Evolutionary conservation across 1,140 invertebrate genomes (phyloP).

Genomic region (Bicyclus anynana): DNA sequence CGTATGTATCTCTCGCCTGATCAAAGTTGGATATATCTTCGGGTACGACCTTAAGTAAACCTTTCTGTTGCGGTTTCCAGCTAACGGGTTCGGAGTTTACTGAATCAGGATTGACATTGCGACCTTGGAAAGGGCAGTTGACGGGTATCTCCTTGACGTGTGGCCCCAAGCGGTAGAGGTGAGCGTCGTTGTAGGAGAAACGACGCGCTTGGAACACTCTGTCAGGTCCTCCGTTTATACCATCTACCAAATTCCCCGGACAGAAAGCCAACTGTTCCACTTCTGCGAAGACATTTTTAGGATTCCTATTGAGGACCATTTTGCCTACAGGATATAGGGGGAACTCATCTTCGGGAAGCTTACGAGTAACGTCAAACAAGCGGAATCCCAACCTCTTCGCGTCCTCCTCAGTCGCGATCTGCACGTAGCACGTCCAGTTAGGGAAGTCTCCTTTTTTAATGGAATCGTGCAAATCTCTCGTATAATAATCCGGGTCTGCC

Average conservation of each 20-base stretch:
- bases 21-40: neutral
- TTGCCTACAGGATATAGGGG: slow-evolving; percentile 90
- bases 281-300: slow-evolving; percentile 90
- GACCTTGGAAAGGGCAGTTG: neutral
- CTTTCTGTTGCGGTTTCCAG: neutral
- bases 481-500: slow-evolving; percentile 84
- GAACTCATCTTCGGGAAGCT: slow-evolving; percentile 88
- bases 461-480: slow-evolving; percentile 84
- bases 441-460: slow-evolving; percentile 83
- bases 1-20: neutral
- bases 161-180: slow-evolving; percentile 89
- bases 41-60: neutral
- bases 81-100: too few relatives aligned
- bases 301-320: slow-evolving; percentile 88
- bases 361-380: slow-evolving; percentile 84
- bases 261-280: slow-evolving; percentile 93
- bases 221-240: slow-evolving; percentile 89
- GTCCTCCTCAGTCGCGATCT: slow-evolving; percentile 71
- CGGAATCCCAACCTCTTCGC: slow-evolving; percentile 70
- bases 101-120: neutral
- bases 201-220: slow-evolving; percentile 92
- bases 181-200: slow-evolving; percentile 92
- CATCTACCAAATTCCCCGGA: slow-evolving; percentile 89
- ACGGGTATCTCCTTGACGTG: slow-evolving; percentile 84
- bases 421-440: slow-evolving; percentile 80